These are phyloP conservation scores for Lasius fuliginosus DNA, from an alignment of 2,888 invertebrate genomes.

Conservation along the genomic window DNA sequence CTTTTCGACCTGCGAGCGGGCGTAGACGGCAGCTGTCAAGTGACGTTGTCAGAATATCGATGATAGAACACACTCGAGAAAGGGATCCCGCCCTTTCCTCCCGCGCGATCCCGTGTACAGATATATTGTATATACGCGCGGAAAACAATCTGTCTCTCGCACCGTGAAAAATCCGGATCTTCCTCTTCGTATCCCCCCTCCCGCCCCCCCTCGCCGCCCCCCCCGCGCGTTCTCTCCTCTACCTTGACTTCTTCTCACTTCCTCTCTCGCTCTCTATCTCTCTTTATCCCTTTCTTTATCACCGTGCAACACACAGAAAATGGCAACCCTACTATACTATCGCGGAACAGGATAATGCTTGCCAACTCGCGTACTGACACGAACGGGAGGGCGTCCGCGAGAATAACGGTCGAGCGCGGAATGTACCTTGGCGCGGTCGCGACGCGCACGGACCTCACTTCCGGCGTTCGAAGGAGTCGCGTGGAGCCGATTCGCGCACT, in stretches of 20 bases:
- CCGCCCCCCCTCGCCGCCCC: conserved; percentile 4
- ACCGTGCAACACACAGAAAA: conserved; percentile 78
- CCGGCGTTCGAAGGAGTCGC: conserved; percentile 16
- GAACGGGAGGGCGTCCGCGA: conserved; percentile 50
- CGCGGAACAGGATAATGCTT: conserved; percentile 72
- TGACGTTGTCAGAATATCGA: neutral
- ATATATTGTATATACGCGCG: too few species aligned
- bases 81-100: neutral
- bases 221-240: conserved; percentile 25
- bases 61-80: neutral
- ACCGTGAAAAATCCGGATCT: conserved; percentile 52
- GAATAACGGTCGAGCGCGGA: conserved; percentile 37
- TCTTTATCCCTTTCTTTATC: conserved; percentile 15
- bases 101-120: conserved; percentile 3
- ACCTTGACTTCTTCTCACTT: conserved; percentile 36
- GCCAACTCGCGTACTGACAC: conserved; percentile 77
- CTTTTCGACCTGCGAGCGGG: conserved; percentile 30
- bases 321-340: conserved; percentile 82
- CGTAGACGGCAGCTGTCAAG: conserved; percentile 23
- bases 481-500: conserved; percentile 29
- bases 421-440: neutral
- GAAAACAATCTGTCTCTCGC: conserved; percentile 30
- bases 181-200: neutral
- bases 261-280: neutral
- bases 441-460: conserved; percentile 26